phyloP scores from a whole-genome alignment of 2,888 invertebrate species.

The Cheilosia variabilis region DNA sequence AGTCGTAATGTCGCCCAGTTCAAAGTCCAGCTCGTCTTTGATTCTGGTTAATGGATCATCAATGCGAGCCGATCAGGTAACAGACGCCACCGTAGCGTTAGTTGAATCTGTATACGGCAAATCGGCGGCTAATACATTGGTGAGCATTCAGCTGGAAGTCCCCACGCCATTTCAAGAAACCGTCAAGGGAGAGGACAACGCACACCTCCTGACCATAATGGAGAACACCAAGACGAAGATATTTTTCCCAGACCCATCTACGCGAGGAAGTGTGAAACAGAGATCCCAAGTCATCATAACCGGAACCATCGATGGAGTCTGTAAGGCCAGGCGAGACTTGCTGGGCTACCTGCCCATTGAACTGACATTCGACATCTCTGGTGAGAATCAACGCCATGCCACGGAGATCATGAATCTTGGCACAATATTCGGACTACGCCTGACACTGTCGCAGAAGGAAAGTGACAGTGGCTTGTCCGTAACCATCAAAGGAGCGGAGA shows the following conservation, averaged over 20 bases:
- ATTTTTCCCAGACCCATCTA: constrained; percentile 91
- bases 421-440: constrained; percentile 92
- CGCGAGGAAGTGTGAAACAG: constrained; percentile 87
- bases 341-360: constrained; percentile 95
- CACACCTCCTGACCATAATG: constrained; percentile 93
- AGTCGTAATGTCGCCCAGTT: constrained; percentile 92
- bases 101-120: constrained; percentile 90
- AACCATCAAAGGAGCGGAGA: constrained; percentile 95
- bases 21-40: constrained; percentile 91
- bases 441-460: constrained; percentile 93
- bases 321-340: constrained; percentile 93
- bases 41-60: constrained; percentile 96
- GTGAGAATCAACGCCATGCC: constrained; percentile 88
- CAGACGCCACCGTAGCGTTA: constrained; percentile 92
- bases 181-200: constrained; percentile 92
- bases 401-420: constrained; percentile 88
- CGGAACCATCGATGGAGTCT: constrained; percentile 94
- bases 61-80: constrained; percentile 93
- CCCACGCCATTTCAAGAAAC: constrained; percentile 96
- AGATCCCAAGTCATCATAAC: constrained; percentile 95
- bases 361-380: constrained; percentile 95
- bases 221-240: constrained; percentile 93
- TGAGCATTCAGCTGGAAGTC: constrained; percentile 88
- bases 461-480: constrained; percentile 94
- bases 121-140: constrained; percentile 85